Evolutionary conservation across 2,888 invertebrate species (phyloP).

Genomic region (Bombyx huttoni): DNA sequence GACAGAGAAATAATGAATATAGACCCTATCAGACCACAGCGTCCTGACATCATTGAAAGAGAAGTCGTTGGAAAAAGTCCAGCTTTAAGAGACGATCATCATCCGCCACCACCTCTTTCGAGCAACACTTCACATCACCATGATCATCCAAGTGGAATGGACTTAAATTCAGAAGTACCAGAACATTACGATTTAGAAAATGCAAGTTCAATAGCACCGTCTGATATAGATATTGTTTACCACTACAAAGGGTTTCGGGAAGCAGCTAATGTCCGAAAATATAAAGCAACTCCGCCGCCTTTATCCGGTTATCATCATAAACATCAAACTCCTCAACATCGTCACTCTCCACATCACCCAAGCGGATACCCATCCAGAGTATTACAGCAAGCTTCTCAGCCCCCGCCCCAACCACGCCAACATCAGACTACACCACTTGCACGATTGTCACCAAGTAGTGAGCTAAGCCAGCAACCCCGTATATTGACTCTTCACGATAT

Average conservation of each 20-base stretch:
- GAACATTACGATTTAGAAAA: constrained; percentile 98
- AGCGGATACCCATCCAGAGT: constrained; percentile 82
- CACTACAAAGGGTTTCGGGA: constrained; percentile 96
- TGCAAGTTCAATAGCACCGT: constrained; percentile 97
- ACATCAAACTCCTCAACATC: constrained; percentile 80
- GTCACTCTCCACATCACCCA: constrained; percentile 84
- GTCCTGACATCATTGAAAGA: constrained; percentile 94
- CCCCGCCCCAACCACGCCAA: constrained; percentile 77
- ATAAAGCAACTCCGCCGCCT: constrained; percentile 89
- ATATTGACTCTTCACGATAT: constrained; percentile 95
- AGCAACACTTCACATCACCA: constrained; percentile 81
- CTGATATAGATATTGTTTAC: constrained; percentile 96
- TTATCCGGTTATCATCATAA: constrained; percentile 84
- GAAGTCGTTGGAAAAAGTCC: constrained; percentile 90
- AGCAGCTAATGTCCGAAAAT: constrained; percentile 85
- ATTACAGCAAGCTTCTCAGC: constrained; percentile 78
- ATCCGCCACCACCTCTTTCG: constrained; percentile 84
- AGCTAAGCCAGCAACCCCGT: constrained; percentile 91
- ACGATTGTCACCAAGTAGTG: constrained; percentile 91
- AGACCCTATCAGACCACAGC: constrained; percentile 83
- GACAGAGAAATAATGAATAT: constrained; percentile 84
- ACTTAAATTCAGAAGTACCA: constrained; percentile 84
- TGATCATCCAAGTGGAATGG: constrained; percentile 81
- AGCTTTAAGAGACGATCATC: constrained; percentile 82
- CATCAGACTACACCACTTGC: constrained; percentile 94